Conservation (phyloP, 2,797 vertebrate genomes). For the Eulemur albifrons region DNA sequence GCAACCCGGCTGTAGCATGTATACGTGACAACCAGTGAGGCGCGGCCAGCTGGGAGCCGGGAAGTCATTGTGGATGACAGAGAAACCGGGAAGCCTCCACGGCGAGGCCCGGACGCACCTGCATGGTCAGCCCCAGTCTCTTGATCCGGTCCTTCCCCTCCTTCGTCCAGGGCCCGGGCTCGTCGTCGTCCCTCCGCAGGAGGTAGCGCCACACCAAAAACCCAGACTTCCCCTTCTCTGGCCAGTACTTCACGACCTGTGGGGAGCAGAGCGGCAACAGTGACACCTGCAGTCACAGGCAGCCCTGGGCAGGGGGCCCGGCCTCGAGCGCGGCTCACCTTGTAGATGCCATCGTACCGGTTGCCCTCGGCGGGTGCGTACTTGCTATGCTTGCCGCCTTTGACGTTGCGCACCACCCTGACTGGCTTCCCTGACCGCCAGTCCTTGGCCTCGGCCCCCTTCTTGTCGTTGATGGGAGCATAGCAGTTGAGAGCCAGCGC, state of each 20-base stretch:
- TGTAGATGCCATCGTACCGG: slow-evolving; percentile 97
- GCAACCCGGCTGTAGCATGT: no score
- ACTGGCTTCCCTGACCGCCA: slow-evolving; percentile 96
- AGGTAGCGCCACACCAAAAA: slow-evolving; percentile 98
- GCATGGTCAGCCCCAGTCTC: slow-evolving; percentile 94
- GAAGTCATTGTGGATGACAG: not conserved
- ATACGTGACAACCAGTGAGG: no score
- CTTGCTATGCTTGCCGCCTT: slow-evolving; percentile 96
- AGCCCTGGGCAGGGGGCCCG: not conserved
- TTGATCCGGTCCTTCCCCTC: slow-evolving; percentile 96
- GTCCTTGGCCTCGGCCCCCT: slow-evolving; percentile 93
- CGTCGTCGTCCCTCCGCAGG: slow-evolving; percentile 93
- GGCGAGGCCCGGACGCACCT: slow-evolving; percentile 84
- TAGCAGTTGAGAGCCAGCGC: slow-evolving; percentile 97
- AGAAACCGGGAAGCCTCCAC: not conserved
- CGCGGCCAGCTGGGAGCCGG: no score
- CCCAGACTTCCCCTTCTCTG: slow-evolving; percentile 96
- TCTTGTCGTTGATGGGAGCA: slow-evolving; percentile 92
- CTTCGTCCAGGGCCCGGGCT: slow-evolving; percentile 95
- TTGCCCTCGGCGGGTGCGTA: slow-evolving; percentile 95
- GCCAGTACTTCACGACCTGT: slow-evolving; percentile 97
- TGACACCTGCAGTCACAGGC: not conserved
- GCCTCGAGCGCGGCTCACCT: slow-evolving; percentile 84
- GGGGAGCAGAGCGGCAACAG: fast-evolving
- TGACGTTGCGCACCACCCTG: slow-evolving; percentile 93